Base-by-base conservation (phyloP, 2,888 invertebrate genomes). In the Myopa testacea region DNA sequence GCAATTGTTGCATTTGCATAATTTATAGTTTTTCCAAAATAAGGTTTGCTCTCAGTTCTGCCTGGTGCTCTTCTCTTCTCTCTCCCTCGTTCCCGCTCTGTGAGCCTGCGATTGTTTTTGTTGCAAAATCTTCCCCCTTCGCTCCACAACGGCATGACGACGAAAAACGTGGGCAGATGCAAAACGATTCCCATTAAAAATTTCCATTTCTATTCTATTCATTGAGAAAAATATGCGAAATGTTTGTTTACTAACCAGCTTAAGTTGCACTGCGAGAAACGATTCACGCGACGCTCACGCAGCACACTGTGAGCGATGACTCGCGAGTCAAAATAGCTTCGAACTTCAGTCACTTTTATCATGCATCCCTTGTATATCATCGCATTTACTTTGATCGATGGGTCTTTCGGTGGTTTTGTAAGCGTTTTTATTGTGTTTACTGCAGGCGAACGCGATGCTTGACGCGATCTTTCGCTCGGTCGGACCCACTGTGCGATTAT, bases 1-100 rank as follows among this genome's bases (percentile, higher is more conserved):
- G 58, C 75, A 75, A 69, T 65, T 60, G 58, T 4, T 26, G 45
- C 60, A 68, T 75, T 75, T 75, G 68, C 60, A 75, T 40, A 75
- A 75, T 68, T 75, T 55, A 34, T 69, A 52, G 58, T 75, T 75
- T 58, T 75, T 75, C 55, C 37, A 45, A 45, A 69, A 69, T 70
- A 52, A 68, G 58, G 8, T 75, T 69, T 50, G 1, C 26, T 52
- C 26, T 52, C 12, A 3, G 3, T 50, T 34, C n/a, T 19, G 26
- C 63, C 5, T 19, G 16, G n/a, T 7, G 1, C 63, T 63, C 63
- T 34, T 12, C 37, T n/a, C 63, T 63, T 19, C 63, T 26, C 26
- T 8, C 60, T 60, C 26, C 60, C 7, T n/a, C 12, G 16, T 4
- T n/a, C 16, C 4, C 16, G 26, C n/a, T 19, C 60, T 10, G 45